These are phyloP conservation scores for Acromyrmex echinatior DNA, from an alignment of 1,140 invertebrate genomes.

Conservation along the genomic window DNA sequence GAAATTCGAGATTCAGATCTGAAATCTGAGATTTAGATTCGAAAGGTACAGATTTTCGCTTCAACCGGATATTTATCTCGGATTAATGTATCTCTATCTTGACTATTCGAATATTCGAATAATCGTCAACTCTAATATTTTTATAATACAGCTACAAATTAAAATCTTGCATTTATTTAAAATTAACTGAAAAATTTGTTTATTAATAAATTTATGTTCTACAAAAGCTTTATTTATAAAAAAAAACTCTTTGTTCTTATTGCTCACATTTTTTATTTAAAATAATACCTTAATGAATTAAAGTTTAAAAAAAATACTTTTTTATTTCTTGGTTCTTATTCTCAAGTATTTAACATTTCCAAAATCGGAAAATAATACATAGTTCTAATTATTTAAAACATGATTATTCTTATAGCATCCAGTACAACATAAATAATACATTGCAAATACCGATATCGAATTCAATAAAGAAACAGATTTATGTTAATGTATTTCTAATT, in stretches of 20 bases:
- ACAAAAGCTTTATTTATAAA: neutral
- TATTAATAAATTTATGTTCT: neutral
- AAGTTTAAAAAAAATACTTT: neutral
- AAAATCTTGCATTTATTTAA: neutral
- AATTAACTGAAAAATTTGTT: constrained; percentile 2
- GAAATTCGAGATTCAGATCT: too few relatives aligned
- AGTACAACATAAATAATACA: neutral
- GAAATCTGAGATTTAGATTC: too few relatives aligned
- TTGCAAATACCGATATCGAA: too few relatives aligned
- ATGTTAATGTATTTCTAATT: neutral
- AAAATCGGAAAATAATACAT: neutral
- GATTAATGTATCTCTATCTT: too few relatives aligned
- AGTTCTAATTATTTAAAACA: neutral
- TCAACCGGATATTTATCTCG: too few relatives aligned
- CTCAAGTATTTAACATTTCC: neutral
- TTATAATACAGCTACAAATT: too few relatives aligned
- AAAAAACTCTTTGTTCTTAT: neutral
- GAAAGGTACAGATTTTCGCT: too few relatives aligned
- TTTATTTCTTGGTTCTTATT: neutral
- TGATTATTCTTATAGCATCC: neutral
- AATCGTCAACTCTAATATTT: too few relatives aligned
- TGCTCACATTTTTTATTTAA: neutral
- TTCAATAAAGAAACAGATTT: too few relatives aligned
- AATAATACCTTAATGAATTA: neutral
- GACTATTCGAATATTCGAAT: too few relatives aligned